Base-by-base conservation (phyloP, 2,888 invertebrate species). In the Callyntrura guangdongensis region DNA sequence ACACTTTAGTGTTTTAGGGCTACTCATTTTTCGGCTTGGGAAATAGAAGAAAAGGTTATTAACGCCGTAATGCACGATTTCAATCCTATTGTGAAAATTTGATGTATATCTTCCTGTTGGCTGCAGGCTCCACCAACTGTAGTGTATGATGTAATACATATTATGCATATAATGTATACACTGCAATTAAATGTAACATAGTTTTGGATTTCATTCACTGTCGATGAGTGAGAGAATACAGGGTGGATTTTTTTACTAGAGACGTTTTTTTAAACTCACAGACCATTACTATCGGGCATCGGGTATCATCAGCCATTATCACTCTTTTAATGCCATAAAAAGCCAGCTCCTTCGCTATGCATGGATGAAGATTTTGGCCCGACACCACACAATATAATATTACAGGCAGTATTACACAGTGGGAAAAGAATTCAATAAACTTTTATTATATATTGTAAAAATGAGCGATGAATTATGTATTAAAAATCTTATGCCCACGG, bases 41-140 rank as follows among this genome's bases (percentile, higher is more conserved):
- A 88, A 88, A 82, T 72, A 87, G 45, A 85, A 72, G 72, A 83
- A 82, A 83, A 88, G 88, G 88, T 88, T 88, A 88, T 88, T 88
- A 88, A 88, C 88, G 88, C 88, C 88, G 82, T 88, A 88, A 88
- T 88, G 88, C 88, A 88, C 88, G 82, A 88, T 88, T 88, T 88
- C 82, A 56, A 88, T 59, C n/a, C 59, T 56, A 79, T 86, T 77
- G 86, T 61, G 45, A 49, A 56, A 56, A 45, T 45, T 47, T 74
- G 36, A 6, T 11, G 59, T 59, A 36, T 14, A 14, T 36, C 17
- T 17, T 47, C 1, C 1, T 59, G 27, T 14, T 20, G 6, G 17
- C 36, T 45, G 0, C 17, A 53, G 20, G 81, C 27, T 81, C 11
- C 4, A n/a, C 11, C 4, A n/a, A 53, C 17, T 72, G 49, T 49